Evolutionary conservation across 2,888 invertebrate species (phyloP).

Genomic region (Candidula unifasciata): DNA sequence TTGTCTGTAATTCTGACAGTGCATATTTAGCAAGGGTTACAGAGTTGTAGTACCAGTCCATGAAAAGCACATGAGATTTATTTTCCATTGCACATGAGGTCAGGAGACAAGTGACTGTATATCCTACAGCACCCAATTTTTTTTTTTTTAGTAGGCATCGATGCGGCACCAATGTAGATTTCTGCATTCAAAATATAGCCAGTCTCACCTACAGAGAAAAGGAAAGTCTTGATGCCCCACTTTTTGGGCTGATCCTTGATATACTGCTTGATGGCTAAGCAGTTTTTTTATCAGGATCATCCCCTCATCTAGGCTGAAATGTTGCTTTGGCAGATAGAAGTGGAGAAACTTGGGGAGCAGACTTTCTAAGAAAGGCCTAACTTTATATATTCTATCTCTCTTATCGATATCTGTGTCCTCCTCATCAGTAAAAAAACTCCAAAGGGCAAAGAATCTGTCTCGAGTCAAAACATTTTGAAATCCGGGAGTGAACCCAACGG

Average conservation of each 20-base stretch:
- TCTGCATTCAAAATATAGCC: constrained; percentile 1
- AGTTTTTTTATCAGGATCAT: constrained; percentile 55
- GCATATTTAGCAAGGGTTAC: too few relatives aligned
- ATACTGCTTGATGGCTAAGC: constrained; percentile 45
- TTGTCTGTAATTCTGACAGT: too few relatives aligned
- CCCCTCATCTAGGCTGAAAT: constrained; percentile 51
- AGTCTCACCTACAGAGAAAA: constrained; percentile 44
- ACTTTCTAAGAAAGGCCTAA: constrained; percentile 34
- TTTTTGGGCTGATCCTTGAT: constrained; percentile 28
- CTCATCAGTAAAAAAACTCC: constrained; percentile 54
- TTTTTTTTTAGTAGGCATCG: background rate
- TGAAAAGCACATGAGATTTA: constrained; percentile 47
- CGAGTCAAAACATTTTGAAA: constrained; percentile 45
- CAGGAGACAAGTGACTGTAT: constrained; percentile 43
- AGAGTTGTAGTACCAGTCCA: too few relatives aligned
- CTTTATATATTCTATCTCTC: constrained; percentile 55
- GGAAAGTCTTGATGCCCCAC: constrained; percentile 46
- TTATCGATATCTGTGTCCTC: constrained; percentile 44
- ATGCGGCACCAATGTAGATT: background rate
- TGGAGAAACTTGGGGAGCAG: too few relatives aligned
- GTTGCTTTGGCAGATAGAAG: too few relatives aligned
- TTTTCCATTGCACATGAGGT: constrained; percentile 1
- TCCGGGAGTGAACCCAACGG: constrained; percentile 50
- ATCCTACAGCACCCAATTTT: constrained; percentile 31
- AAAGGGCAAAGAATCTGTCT: constrained; percentile 51